Conservation (phyloP, 2,113 vertebrate genomes). For the Andinoacara biseriatus region DNA sequence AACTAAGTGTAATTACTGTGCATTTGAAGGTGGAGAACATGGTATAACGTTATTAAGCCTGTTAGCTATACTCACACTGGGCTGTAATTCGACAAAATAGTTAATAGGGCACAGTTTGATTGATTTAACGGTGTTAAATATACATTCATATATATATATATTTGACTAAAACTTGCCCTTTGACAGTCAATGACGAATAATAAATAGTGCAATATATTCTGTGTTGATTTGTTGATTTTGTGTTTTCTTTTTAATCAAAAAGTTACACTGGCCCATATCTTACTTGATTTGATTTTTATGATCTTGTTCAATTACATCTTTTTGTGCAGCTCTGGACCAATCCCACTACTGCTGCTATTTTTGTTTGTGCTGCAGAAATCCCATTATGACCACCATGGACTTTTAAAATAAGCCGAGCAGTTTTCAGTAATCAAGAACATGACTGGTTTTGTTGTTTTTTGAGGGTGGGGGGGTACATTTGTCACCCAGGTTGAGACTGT, state of each 20-base stretch:
- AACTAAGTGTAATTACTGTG: not conserved
- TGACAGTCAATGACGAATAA: not conserved
- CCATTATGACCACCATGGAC: not conserved
- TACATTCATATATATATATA: not conserved
- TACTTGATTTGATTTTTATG: not conserved
- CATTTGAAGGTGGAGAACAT: not conserved
- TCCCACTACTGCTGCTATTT: constrained; percentile 1
- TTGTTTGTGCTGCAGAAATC: not conserved
- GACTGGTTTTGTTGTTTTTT: no score
- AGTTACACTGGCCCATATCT: not conserved
- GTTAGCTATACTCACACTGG: not conserved
- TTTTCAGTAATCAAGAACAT: not conserved
- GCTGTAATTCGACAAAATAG: not conserved
- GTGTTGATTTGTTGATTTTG: no score
- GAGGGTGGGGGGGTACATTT: no score
- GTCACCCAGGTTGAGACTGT: not conserved
- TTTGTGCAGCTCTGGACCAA: not conserved
- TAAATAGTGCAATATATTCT: not conserved
- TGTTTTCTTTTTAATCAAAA: constrained; percentile 5
- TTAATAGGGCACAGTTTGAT: constrained; percentile 1
- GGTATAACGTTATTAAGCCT: not conserved
- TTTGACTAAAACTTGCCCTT: no score
- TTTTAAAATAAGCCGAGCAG: not conserved
- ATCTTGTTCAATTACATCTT: not conserved
- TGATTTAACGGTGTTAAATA: not conserved